Evolutionary conservation across 1,140 invertebrate species (phyloP).

Genomic region (Drosophila mayri): DNA sequence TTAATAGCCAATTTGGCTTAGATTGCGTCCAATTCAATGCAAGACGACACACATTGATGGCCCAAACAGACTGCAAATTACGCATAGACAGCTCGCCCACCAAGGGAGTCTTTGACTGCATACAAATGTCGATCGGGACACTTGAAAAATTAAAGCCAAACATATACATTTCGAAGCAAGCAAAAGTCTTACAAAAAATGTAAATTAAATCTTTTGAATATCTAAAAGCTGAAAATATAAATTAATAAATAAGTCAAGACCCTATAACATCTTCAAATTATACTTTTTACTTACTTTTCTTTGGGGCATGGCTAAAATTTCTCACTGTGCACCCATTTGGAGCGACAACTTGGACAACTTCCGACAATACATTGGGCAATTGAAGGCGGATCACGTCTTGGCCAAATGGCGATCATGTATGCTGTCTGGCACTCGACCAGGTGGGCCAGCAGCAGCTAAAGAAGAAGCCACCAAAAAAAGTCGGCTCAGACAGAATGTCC

Average conservation of each 20-base stretch:
- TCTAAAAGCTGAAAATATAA: background rate
- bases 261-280: no score
- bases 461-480: constrained; percentile 54
- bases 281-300: background rate
- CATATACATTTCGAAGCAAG: background rate
- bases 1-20: constrained; percentile 63
- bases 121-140: constrained; percentile 58
- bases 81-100: constrained; percentile 12
- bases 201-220: background rate
- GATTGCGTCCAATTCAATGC: constrained; percentile 41
- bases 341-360: constrained; percentile 38
- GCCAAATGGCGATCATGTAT: constrained; percentile 39
- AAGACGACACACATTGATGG: constrained; percentile 31
- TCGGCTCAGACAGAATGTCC: constrained; percentile 43
- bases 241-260: no score
- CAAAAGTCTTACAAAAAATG: background rate
- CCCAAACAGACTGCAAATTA: constrained; percentile 53
- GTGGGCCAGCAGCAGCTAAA: constrained; percentile 18
- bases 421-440: constrained; percentile 38
- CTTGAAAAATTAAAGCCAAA: constrained; percentile 6
- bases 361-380: constrained; percentile 56
- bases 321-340: constrained; percentile 7
- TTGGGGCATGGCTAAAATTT: background rate
- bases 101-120: constrained; percentile 44
- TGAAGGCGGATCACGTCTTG: constrained; percentile 55